A percentile compares a stretch with the other conserved stretches of the same genome.
phyloP scores from a whole-genome alignment of 1,140 invertebrate species.

The Bombus polaris region DNA sequence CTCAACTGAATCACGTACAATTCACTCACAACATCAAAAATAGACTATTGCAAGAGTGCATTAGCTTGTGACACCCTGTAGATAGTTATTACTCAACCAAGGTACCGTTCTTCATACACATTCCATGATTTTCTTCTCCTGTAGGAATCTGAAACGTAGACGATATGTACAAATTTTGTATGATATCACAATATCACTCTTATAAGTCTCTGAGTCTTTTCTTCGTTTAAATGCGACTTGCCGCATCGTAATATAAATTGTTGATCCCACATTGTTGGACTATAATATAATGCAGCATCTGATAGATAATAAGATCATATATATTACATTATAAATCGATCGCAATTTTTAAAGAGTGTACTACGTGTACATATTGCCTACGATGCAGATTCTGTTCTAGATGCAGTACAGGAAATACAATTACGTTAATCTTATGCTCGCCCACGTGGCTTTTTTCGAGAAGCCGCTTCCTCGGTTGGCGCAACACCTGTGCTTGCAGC shows the following conservation, averaged over 20 bases:
- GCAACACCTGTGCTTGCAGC: constrained; percentile 59
- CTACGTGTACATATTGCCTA: constrained; percentile 76
- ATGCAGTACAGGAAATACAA: constrained; percentile 63
- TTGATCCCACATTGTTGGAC: constrained; percentile 69
- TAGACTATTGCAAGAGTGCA: constrained; percentile 80
- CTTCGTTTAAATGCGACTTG: constrained; percentile 67
- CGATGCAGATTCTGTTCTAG: constrained; percentile 74
- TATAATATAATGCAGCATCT: constrained; percentile 70
- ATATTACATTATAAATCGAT: constrained; percentile 68
- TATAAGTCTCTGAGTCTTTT: constrained; percentile 62
- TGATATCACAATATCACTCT: constrained; percentile 72
- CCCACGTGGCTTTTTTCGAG: constrained; percentile 77
- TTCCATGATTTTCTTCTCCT: constrained; percentile 64
- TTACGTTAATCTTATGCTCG: constrained; percentile 75
- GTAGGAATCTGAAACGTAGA: constrained; percentile 70
- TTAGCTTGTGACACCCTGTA: constrained; percentile 75
- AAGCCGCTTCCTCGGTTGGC: constrained; percentile 68
- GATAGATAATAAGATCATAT: constrained; percentile 70
- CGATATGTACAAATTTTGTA: constrained; percentile 73
- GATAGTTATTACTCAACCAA: constrained; percentile 74
- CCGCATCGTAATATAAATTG: constrained; percentile 63
- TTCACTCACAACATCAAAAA: constrained; percentile 81
- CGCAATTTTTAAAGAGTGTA: constrained; percentile 67
- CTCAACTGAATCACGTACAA: constrained; percentile 76
- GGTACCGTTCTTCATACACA: constrained; percentile 60